phyloP scores from a whole-genome alignment of 1,140 invertebrate genomes.

The Bombus waltoni region DNA sequence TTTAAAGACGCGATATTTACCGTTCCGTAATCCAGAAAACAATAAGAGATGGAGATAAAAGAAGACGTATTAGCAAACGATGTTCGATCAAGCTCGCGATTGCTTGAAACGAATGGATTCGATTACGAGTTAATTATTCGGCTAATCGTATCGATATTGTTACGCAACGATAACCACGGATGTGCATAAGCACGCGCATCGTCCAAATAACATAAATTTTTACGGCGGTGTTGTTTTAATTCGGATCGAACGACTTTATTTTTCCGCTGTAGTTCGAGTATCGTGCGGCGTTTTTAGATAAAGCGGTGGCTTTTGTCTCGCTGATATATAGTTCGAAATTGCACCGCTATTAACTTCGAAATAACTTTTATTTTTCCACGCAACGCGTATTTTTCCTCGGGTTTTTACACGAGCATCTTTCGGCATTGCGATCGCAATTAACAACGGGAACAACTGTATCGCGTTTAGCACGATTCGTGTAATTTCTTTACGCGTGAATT shows the following conservation, averaged over 20 bases:
- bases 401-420: background rate
- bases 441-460: background rate
- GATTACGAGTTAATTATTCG: background rate
- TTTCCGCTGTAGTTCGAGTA: background rate
- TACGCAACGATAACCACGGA: background rate
- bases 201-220: background rate
- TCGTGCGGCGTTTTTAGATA: constrained; percentile 6
- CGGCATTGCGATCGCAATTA: too few species aligned
- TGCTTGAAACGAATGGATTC: background rate
- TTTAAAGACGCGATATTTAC: background rate
- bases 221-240: background rate
- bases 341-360: background rate
- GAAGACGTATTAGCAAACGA: background rate
- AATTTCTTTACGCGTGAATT: background rate
- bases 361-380: background rate
- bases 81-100: background rate
- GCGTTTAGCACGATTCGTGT: background rate
- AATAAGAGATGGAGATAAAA: background rate
- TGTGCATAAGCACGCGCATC: background rate
- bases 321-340: background rate
- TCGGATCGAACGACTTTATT: constrained; percentile 28
- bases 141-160: background rate
- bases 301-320: constrained; percentile 8
- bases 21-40: background rate
- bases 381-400: background rate